Evolutionary conservation across 2,888 invertebrate species (phyloP).

Genomic region (Acleris sparsana): DNA sequence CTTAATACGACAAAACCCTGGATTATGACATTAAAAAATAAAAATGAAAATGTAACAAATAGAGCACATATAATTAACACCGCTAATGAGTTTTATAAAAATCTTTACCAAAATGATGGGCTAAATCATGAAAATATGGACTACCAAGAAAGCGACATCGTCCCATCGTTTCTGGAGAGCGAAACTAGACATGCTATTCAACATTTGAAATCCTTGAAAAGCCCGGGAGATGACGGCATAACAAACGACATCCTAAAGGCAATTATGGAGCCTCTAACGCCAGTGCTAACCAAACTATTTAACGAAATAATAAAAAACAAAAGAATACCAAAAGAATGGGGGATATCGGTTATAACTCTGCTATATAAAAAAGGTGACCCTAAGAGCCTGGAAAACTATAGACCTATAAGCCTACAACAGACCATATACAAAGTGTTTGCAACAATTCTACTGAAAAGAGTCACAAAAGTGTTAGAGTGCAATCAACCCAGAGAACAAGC

Average conservation of each 20-base stretch:
- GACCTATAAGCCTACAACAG: conserved; percentile 8
- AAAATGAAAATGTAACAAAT: neutral
- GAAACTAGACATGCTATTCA: neutral
- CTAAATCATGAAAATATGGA: neutral
- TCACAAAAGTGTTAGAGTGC: neutral
- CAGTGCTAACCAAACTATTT: conserved; percentile 1
- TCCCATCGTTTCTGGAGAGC: neutral
- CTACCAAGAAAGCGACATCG: neutral
- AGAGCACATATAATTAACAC: neutral
- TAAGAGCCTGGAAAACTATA: neutral
- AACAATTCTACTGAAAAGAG: conserved; percentile 1
- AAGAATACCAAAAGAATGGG: conserved; percentile 1
- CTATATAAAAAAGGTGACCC: conserved; percentile 4
- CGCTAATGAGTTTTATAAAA: neutral
- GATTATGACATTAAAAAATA: neutral
- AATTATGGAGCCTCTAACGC: neutral
- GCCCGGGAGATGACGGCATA: neutral
- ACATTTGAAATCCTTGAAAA: neutral
- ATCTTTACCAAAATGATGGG: neutral
- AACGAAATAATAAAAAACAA: neutral
- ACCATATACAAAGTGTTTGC: conserved; percentile 8
- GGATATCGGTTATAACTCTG: neutral
- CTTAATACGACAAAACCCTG: neutral
- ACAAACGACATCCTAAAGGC: neutral
- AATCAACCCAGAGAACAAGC: neutral